Evolutionary conservation across 2,113 vertebrate species (phyloP).

Genomic region (Prinia subflava): DNA sequence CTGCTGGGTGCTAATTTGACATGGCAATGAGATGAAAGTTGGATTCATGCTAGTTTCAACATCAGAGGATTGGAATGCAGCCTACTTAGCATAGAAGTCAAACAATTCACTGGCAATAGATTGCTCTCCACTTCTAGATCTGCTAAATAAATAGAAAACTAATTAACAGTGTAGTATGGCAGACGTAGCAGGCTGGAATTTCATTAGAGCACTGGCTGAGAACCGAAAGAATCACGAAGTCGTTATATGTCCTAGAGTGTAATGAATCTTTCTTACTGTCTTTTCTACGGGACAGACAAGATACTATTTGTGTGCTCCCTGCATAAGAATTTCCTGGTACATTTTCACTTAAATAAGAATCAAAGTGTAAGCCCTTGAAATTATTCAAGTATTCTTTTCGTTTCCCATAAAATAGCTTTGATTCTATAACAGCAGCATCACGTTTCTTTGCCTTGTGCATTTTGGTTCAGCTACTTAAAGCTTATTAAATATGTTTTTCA

Average conservation of each 20-base stretch:
- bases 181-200: conserved; percentile 71
- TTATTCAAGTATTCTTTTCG: conserved; percentile 21
- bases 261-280: neutral
- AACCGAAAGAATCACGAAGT: conserved; percentile 43
- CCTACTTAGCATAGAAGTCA: conserved; percentile 79
- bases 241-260: neutral
- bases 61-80: conserved; percentile 81
- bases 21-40: conserved; percentile 73
- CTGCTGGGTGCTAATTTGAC: conserved; percentile 74
- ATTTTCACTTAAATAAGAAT: conserved; percentile 1
- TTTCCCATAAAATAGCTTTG: conserved; percentile 37
- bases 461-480: conserved; percentile 21
- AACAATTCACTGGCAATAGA: conserved; percentile 76
- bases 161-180: conserved; percentile 76
- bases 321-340: neutral
- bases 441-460: neutral
- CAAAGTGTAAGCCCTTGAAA: conserved; percentile 21
- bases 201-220: conserved; percentile 69
- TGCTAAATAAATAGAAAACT: conserved; percentile 84
- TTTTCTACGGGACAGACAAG: neutral
- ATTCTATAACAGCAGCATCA: neutral
- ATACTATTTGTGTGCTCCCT: neutral
- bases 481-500: conserved; percentile 45
- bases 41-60: conserved; percentile 73
- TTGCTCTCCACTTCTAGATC: conserved; percentile 76